A percentile compares a stretch with the other conserved stretches of the same genome.
Conservation (phyloP, 1,140 invertebrate genomes). For the Drosophila lini region DNA sequence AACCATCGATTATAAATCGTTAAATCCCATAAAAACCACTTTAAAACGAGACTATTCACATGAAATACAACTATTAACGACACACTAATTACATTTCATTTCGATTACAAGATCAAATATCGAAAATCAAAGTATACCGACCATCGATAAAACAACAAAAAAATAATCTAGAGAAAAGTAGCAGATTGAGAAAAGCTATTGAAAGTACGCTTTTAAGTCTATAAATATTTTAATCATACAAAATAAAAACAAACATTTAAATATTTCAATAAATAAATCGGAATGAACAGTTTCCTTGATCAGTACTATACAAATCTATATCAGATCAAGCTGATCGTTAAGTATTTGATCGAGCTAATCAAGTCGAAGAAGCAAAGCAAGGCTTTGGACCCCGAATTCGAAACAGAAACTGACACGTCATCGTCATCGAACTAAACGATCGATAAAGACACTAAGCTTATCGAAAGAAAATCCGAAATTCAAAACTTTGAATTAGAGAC, state of each 20-base stretch:
- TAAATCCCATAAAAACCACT: neutral
- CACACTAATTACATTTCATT: neutral
- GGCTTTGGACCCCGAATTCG: neutral
- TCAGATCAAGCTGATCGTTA: conserved; percentile 18
- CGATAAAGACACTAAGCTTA: neutral
- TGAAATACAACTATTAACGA: neutral
- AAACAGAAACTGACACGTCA: neutral
- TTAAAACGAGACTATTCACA: neutral
- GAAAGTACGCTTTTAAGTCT: conserved; percentile 8
- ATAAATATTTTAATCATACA: too few relatives aligned
- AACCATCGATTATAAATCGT: conserved; percentile 5
- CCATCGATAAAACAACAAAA: too few relatives aligned
- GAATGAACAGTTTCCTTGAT: conserved; percentile 29
- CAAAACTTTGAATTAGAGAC: neutral
- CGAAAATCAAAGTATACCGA: neutral
- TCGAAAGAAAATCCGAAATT: neutral
- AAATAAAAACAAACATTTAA: neutral
- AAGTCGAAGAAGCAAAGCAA: conserved; percentile 1
- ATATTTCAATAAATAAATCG: neutral
- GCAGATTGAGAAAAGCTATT: conserved; percentile 2
- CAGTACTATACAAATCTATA: conserved; percentile 12
- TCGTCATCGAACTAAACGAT: conserved; percentile 5
- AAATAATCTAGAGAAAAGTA: neutral
- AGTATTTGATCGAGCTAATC: conserved; percentile 12
- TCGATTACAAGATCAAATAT: conserved; percentile 5